Conservation (phyloP, 1,140 invertebrate species). For the Philotrypesis tridentata region DNA sequence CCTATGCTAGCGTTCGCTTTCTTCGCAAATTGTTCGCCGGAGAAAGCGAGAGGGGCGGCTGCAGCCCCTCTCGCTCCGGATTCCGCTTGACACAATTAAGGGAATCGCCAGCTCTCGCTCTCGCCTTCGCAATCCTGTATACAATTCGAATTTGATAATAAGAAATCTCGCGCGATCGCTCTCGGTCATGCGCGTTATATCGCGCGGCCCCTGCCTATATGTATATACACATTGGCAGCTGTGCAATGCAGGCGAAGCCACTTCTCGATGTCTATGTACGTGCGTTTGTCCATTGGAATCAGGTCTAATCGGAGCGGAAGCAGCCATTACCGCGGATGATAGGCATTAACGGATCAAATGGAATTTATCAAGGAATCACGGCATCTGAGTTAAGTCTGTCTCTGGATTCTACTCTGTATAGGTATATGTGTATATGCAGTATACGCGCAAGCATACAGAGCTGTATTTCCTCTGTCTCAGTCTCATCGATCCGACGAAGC, state of each 20-base stretch:
- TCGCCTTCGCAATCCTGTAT: too few relatives aligned
- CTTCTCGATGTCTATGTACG: too few relatives aligned
- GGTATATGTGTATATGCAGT: neutral
- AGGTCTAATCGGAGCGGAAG: conserved; percentile 1
- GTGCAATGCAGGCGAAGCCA: too few relatives aligned
- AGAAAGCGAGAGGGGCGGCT: too few relatives aligned
- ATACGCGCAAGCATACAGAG: neutral
- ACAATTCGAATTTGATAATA: too few relatives aligned
- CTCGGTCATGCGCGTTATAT: too few relatives aligned
- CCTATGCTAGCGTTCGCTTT: too few relatives aligned
- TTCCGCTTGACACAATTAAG: neutral
- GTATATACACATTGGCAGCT: too few relatives aligned
- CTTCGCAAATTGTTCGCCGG: neutral
- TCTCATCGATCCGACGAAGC: neutral
- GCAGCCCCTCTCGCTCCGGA: neutral
- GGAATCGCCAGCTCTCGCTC: too few relatives aligned
- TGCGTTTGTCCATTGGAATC: too few relatives aligned
- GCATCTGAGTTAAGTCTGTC: neutral
- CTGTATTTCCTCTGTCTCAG: neutral
- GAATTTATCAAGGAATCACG: conserved; percentile 62
- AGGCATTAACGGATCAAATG: conserved; percentile 68
- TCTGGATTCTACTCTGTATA: neutral
- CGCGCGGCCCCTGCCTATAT: too few relatives aligned
- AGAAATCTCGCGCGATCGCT: too few relatives aligned
- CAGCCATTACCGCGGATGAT: conserved; percentile 67